Conservation (phyloP, 2,113 vertebrate genomes). For the Galemys pyrenaicus region DNA sequence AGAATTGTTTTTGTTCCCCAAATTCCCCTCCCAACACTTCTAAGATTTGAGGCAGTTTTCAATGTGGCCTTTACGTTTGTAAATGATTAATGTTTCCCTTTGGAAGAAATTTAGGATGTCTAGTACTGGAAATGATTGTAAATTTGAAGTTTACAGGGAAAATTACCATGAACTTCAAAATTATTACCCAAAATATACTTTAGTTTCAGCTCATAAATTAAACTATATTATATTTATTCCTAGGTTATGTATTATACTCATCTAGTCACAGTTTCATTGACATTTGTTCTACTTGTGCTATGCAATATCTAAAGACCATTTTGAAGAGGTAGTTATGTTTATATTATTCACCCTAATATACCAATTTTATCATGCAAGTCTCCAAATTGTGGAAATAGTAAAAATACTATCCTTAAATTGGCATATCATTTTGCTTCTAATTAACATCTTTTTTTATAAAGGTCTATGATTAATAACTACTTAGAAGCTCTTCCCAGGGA, state of each 20-base stretch:
- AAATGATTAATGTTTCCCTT: slow-evolving; percentile 25
- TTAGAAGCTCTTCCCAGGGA: slow-evolving; percentile 86
- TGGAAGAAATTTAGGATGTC: background rate
- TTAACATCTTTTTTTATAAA: slow-evolving; percentile 74
- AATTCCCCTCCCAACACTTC: background rate
- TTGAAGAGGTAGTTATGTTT: background rate
- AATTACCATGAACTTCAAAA: slow-evolving; percentile 28
- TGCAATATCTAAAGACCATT: background rate
- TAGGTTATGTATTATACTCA: background rate
- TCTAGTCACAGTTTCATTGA: background rate
- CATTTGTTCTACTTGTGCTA: background rate
- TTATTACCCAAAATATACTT: background rate
- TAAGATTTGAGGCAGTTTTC: slow-evolving; percentile 24
- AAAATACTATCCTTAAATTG: background rate
- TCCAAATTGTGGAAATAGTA: background rate
- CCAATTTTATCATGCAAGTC: background rate
- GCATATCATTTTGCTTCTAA: slow-evolving; percentile 62
- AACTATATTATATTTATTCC: background rate
- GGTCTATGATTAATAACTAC: slow-evolving; percentile 88
- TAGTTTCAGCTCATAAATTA: slow-evolving; percentile 32
- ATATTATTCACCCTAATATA: background rate
- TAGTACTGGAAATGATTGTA: background rate
- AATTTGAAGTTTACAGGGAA: background rate
- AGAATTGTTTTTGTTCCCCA: slow-evolving; percentile 36
- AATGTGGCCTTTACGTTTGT: background rate